Percentiles rank a stretch among this genome's conserved stretches.
Conservation (phyloP, 2,888 invertebrate species). For the Clunio marinus region DNA sequence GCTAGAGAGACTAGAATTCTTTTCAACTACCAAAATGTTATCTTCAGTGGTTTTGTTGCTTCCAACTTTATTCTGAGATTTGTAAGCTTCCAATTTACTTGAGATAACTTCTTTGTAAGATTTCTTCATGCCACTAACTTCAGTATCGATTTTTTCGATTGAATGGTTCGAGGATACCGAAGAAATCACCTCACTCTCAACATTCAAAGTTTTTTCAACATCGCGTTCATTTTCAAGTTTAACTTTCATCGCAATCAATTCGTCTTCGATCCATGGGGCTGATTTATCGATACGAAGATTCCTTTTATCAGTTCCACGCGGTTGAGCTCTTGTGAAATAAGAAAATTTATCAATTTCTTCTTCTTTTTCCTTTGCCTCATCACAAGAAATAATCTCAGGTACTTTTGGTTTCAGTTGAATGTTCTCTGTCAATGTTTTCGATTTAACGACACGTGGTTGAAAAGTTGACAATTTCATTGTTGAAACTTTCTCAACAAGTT, state of each 20-base stretch:
- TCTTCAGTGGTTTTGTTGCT: slow-evolving; percentile 40
- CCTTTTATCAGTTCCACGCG: slow-evolving; percentile 17
- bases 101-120: not conserved
- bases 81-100: not conserved
- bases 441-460: not conserved
- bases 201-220: not conserved
- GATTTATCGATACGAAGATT: slow-evolving; percentile 34
- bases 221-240: not conserved
- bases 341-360: not conserved
- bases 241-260: not conserved
- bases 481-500: not conserved
- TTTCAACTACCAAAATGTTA: slow-evolving; percentile 42
- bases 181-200: not conserved
- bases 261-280: slow-evolving; percentile 11
- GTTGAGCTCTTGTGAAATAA: slow-evolving; percentile 4
- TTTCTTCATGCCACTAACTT: not conserved
- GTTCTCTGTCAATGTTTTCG: not conserved
- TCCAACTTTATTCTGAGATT: slow-evolving; percentile 32
- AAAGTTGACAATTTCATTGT: no score
- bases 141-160: not conserved
- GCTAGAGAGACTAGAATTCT: slow-evolving; percentile 48
- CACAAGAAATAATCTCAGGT: not conserved
- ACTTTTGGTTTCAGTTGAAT: slow-evolving; percentile 16
- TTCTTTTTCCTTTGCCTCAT: not conserved
- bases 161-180: not conserved